Evolutionary conservation across 2,797 vertebrate species (phyloP).

Genomic region (Staurois parvus): DNA sequence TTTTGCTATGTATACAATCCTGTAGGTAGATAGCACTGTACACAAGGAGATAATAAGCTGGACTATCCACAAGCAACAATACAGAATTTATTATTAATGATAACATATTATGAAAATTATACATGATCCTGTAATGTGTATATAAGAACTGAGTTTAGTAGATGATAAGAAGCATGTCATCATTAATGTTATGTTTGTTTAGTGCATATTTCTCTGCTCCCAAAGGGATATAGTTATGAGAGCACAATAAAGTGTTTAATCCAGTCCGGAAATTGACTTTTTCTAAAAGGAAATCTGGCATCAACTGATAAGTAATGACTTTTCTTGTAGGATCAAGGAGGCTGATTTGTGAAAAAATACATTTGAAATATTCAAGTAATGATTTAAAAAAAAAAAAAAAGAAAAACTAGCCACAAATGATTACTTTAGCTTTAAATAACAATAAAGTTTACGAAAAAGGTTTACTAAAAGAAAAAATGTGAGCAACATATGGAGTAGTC

Average conservation of each 20-base stretch:
- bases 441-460: no score
- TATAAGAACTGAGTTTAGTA: not conserved
- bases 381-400: not conserved
- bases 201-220: not conserved
- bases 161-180: not conserved
- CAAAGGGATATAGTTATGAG: not conserved
- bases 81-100: not conserved
- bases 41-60: no score
- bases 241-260: not conserved
- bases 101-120: not conserved
- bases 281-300: conserved; percentile 20
- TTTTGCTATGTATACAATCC: no score
- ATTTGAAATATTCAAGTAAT: not conserved
- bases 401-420: not conserved
- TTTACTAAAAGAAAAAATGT: not conserved
- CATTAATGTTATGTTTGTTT: not conserved
- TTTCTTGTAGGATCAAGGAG: not conserved
- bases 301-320: conserved; percentile 9
- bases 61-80: no score
- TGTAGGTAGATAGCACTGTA: no score
- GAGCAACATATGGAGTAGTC: not conserved
- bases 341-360: not conserved
- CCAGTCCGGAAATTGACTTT: not conserved
- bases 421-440: not conserved
- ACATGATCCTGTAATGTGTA: not conserved